Percentiles rank a stretch among this genome's conserved stretches.
Evolutionary conservation across 2,888 invertebrate species (phyloP).

Genomic region (Cantharis rustica): DNA sequence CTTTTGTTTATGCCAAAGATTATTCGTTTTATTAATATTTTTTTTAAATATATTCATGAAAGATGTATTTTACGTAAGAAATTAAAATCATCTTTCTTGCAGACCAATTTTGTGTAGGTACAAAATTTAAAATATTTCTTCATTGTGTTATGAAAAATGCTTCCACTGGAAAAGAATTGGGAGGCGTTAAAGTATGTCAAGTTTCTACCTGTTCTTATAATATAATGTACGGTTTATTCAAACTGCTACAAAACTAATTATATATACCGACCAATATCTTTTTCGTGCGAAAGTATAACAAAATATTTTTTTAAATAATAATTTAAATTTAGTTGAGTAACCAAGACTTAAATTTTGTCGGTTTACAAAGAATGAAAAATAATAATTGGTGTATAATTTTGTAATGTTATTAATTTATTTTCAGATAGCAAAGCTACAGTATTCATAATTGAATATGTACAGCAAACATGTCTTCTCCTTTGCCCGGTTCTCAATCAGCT

Average conservation of each 20-base stretch:
- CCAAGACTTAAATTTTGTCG: not conserved
- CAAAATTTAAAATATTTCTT: not conserved
- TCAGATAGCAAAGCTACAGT: not conserved
- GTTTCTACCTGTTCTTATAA: not conserved
- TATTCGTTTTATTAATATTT: not conserved
- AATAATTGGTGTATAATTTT: not conserved
- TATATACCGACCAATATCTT: not conserved
- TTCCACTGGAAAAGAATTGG: not conserved
- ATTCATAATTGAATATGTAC: slow-evolving; percentile 19
- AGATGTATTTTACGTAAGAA: not conserved
- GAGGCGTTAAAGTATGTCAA: not conserved
- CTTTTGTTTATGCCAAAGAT: too few relatives aligned
- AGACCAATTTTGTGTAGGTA: not conserved
- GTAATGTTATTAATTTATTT: not conserved
- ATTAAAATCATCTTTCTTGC: not conserved
- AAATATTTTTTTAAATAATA: not conserved
- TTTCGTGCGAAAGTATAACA: not conserved
- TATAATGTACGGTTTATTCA: not conserved
- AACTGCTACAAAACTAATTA: not conserved
- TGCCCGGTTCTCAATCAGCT: slow-evolving; percentile 49
- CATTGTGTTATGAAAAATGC: not conserved
- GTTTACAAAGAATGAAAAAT: not conserved
- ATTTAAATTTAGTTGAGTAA: not conserved
- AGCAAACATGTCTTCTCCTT: slow-evolving; percentile 46
- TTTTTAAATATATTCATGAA: not conserved